Conservation (phyloP, 2,113 vertebrate species). For the Columba janthina region DNA sequence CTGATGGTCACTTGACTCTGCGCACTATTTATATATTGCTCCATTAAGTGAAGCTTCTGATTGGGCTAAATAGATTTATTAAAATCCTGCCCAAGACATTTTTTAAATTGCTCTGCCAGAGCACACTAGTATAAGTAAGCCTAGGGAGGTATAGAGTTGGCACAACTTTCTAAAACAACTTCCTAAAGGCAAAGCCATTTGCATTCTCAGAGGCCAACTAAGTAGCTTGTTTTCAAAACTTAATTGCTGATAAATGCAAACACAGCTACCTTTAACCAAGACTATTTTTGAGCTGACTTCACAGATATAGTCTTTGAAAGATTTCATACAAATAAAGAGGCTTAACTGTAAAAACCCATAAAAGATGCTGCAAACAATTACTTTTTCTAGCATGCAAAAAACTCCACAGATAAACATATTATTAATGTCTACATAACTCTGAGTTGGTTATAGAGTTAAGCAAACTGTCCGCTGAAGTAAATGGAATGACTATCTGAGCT, state of each 20-base stretch:
- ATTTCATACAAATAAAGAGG: neutral
- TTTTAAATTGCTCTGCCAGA: slow-evolving; percentile 66
- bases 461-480: neutral
- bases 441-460: neutral
- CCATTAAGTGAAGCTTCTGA: slow-evolving; percentile 65
- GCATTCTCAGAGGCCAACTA: slow-evolving; percentile 59
- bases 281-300: slow-evolving; percentile 5
- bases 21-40: slow-evolving; percentile 81
- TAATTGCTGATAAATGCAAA: slow-evolving; percentile 41
- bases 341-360: neutral
- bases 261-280: slow-evolving; percentile 49
- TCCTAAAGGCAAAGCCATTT: slow-evolving; percentile 68
- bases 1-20: slow-evolving; percentile 92
- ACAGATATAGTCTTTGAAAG: neutral
- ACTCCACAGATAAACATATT: no score
- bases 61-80: slow-evolving; percentile 57
- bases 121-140: slow-evolving; percentile 75
- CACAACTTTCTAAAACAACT: slow-evolving; percentile 64
- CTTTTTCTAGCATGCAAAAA: neutral
- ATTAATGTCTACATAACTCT: no score
- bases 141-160: slow-evolving; percentile 62
- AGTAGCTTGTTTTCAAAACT: slow-evolving; percentile 49
- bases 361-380: neutral
- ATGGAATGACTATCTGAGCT: neutral
- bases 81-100: slow-evolving; percentile 62